These are phyloP conservation scores for Nipponia nippon DNA, from an alignment of 2,113 vertebrate species.

Conservation along the genomic window DNA sequence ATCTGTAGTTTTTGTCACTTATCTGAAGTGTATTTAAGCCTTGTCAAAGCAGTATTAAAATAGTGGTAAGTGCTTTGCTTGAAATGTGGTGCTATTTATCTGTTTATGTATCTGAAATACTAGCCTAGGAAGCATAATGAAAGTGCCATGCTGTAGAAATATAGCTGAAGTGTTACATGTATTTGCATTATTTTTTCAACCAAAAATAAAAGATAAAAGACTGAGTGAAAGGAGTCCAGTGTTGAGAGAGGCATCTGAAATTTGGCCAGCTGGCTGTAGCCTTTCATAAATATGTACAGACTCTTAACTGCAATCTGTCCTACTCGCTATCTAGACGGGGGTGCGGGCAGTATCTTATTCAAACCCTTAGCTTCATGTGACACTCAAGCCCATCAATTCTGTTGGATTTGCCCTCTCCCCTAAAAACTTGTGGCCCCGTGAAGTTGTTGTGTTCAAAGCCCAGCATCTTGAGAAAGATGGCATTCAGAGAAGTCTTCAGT, in stretches of 20 bases:
- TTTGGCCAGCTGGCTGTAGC: background rate
- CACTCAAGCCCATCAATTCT: background rate
- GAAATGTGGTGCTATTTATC: background rate
- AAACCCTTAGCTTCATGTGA: background rate
- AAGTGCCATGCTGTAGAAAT: background rate
- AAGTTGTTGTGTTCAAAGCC: background rate
- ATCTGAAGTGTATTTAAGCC: slow-evolving; percentile 2
- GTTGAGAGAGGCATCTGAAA: background rate
- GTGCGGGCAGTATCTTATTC: background rate
- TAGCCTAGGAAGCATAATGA: background rate
- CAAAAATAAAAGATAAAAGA: background rate
- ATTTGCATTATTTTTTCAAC: slow-evolving; percentile 18
- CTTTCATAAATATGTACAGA: background rate
- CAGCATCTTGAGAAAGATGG: background rate
- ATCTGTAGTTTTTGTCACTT: background rate
- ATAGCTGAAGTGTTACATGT: background rate
- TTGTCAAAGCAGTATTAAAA: slow-evolving; percentile 32
- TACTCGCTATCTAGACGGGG: fast-evolving
- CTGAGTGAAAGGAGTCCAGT: background rate
- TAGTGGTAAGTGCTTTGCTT: slow-evolving; percentile 1
- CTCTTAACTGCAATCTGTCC: background rate
- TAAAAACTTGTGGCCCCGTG: background rate
- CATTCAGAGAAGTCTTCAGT: background rate
- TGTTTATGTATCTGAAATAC: slow-evolving; percentile 12
- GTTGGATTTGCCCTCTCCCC: background rate